Evolutionary conservation across 2,113 vertebrate species (phyloP).

Genomic region (Cygnus buccinator): DNA sequence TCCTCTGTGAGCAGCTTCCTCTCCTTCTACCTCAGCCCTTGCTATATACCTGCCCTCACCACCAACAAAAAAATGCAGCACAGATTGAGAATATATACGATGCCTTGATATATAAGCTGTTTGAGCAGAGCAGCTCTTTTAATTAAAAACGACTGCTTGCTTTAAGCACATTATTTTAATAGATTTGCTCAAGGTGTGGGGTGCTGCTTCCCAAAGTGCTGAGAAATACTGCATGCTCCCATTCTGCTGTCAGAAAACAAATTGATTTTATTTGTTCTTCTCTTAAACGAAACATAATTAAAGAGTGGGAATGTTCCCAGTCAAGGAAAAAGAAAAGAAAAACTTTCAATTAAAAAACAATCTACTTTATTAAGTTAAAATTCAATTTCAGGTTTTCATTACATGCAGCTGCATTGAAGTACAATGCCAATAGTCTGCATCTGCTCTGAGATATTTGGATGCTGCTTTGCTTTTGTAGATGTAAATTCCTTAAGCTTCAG

Average conservation of each 20-base stretch:
- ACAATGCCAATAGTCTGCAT: neutral
- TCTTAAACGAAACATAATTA: conserved; percentile 58
- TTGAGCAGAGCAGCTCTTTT: neutral
- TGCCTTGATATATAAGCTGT: neutral
- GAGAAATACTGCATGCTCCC: neutral
- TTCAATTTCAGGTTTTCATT: conserved; percentile 30
- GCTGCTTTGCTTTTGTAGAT: neutral
- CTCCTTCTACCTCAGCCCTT: neutral
- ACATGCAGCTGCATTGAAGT: conserved; percentile 1
- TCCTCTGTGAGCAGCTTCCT: accelerated
- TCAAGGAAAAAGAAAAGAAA: neutral
- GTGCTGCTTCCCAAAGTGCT: neutral
- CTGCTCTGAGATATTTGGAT: neutral
- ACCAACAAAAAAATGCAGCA: neutral
- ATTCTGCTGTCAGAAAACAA: neutral
- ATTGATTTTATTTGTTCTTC: conserved; percentile 51
- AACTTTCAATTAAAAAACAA: conserved; percentile 60
- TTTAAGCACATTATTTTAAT: neutral
- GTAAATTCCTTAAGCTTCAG: neutral
- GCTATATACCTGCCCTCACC: neutral
- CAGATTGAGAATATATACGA: neutral
- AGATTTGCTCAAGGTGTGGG: neutral
- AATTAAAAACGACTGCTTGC: neutral
- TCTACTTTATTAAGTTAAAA: conserved; percentile 55
- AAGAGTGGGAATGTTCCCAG: conserved; percentile 34